phyloP scores from a whole-genome alignment of 2,797 vertebrate species.

The Anguilla obscura region DNA sequence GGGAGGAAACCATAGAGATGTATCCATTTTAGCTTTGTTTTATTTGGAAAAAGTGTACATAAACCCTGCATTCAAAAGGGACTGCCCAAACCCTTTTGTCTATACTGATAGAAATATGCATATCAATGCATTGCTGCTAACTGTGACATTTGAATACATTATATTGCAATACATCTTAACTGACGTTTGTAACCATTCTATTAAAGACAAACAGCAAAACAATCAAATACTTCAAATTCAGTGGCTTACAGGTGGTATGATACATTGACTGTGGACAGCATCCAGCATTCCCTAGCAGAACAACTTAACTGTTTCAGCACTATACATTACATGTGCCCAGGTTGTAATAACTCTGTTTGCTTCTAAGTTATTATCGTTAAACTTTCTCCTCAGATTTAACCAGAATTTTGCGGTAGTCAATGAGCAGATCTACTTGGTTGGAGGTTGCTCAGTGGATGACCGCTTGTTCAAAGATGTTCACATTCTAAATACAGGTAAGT shows the following conservation, averaged over 20 bases:
- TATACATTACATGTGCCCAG: not conserved
- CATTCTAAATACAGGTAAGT: conserved; percentile 69
- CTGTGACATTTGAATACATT: not conserved
- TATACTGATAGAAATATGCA: not conserved
- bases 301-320: not conserved
- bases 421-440: conserved; percentile 72
- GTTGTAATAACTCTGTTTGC: not conserved
- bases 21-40: conserved; percentile 22
- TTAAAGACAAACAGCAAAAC: not conserved
- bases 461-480: conserved; percentile 65
- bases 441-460: conserved; percentile 61
- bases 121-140: not conserved
- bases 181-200: not conserved
- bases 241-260: not conserved
- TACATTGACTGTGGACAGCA: not conserved
- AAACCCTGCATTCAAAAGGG: not conserved
- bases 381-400: conserved; percentile 56
- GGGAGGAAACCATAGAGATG: not conserved
- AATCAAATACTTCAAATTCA: not conserved
- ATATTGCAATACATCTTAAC: not conserved
- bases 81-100: not conserved
- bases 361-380: not conserved
- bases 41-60: not conserved
- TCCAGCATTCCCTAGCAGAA: not conserved
- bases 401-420: conserved; percentile 64